Conservation (phyloP, 35 echinoderm and acorn worm species). For the Anneissia japonica region DNA sequence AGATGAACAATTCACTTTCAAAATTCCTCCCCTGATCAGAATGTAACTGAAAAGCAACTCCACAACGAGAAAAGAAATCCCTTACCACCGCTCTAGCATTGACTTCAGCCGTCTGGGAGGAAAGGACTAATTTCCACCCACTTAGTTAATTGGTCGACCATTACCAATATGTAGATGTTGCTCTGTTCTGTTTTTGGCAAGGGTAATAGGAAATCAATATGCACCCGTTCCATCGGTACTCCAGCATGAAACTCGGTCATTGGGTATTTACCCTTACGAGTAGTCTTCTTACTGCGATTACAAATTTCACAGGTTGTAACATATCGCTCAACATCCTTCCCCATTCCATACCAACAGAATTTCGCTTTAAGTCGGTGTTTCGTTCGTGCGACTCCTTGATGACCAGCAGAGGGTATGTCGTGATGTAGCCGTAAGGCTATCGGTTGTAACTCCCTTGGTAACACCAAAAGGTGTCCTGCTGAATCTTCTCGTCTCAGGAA, state of each 20-base stretch:
- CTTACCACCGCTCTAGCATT: constrained; percentile 13
- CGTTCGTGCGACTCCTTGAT: not conserved
- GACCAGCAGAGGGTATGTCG: not conserved
- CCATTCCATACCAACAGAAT: constrained; percentile 11
- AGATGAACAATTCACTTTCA: not conserved
- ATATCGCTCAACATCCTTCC: not conserved
- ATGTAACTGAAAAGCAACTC: not conserved
- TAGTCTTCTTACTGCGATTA: not conserved
- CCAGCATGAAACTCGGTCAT: not conserved
- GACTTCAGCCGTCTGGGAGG: constrained; percentile 29
- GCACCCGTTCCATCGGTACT: not conserved
- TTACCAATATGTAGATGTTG: not conserved
- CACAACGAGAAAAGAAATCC: not conserved
- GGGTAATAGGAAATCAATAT: constrained; percentile 13
- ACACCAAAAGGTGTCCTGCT: not conserved
- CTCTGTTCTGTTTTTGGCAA: not conserved
- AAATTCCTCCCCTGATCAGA: not conserved
- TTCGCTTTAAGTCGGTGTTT: not conserved
- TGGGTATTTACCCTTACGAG: not conserved
- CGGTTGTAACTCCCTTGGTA: not conserved
- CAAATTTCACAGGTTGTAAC: not conserved
- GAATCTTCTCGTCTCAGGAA: not conserved
- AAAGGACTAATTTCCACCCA: constrained; percentile 31
- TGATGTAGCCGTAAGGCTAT: not conserved
- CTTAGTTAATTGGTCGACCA: constrained; percentile 37